Evolutionary conservation across 2,888 invertebrate genomes (phyloP).

Genomic region (Melanostoma scalare): DNA sequence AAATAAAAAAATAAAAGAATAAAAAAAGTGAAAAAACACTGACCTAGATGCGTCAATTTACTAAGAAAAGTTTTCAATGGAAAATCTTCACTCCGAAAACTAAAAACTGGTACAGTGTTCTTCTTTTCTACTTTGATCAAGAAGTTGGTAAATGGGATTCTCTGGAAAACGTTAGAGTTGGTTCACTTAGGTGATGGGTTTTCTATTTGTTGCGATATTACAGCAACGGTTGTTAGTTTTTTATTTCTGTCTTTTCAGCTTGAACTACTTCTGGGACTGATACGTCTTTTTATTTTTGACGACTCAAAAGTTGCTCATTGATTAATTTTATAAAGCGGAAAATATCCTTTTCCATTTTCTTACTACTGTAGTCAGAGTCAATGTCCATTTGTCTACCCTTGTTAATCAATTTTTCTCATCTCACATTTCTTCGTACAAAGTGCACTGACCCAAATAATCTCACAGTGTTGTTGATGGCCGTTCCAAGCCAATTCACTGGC

Average conservation of each 20-base stretch:
- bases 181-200: too few species aligned
- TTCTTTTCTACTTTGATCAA: too few species aligned
- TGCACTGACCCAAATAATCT: conserved; percentile 1
- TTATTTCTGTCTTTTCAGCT: too few species aligned
- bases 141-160: too few species aligned
- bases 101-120: too few species aligned
- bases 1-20: background rate
- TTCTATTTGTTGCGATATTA: too few species aligned
- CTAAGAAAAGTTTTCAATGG: background rate
- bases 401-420: background rate
- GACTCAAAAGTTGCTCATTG: too few species aligned
- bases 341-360: background rate
- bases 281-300: background rate
- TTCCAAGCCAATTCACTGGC: conserved; percentile 1
- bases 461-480: conserved; percentile 11
- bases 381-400: conserved; percentile 2
- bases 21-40: background rate
- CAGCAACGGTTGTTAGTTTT: too few species aligned
- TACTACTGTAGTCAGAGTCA: background rate
- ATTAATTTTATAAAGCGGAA: background rate
- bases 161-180: too few species aligned
- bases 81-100: too few species aligned
- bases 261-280: too few species aligned
- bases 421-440: background rate
- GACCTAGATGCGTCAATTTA: conserved; percentile 14